Evolutionary conservation across 2,113 vertebrate genomes (phyloP), one percentile per base, ranked within the genome.

Genomic region (Aleadryas rufinucha): DNA sequence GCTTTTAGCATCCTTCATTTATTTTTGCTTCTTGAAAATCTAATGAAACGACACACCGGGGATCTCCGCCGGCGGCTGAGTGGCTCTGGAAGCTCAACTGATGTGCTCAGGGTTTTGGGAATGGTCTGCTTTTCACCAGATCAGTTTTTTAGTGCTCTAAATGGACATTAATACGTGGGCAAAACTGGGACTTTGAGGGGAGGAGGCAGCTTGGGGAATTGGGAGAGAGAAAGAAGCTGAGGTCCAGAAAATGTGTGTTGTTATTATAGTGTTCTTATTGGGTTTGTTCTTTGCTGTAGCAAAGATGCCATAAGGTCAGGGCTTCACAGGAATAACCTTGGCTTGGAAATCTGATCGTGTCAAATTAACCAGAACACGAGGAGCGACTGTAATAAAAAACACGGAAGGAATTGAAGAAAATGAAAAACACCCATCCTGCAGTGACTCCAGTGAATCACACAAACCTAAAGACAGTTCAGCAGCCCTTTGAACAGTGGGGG

Each of bases 1-100:
- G 83, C 60, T 92, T 80, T 83, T 63, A 75, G 39, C 44, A 66
- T 47, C 72, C 50, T 85, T 90, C 71, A 30, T 95, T 89, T 93
- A 30, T 77, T 95, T 95, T 89, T 31, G 41, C 41, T 59, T 84
- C 31, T 13, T 54, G 84, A 77, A 81, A 91, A 82, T 49, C 60
- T 64, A 44, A 74, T 56, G 49, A 57, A 71, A 84, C 0, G 3
- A n/a, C 60, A 41, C 60, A 13, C 49, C 27, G 31, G 60, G 65
- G 57, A 84, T 68, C 80, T 87, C 53, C 31, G 14, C 35, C 0
- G 0, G 10, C 56, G 39, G 19, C 84, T 70, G 75, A 59, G 59
- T 5, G 2, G 78, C 65, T 84, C 78, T 61, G 61, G 74, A 86
- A 93, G 84, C 65, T 52, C 60, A 63, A 15, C 22, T 57, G 39